Base-by-base conservation (phyloP, 53 echinoderm and acorn worm genomes). In the Astropecten irregularis region DNA sequence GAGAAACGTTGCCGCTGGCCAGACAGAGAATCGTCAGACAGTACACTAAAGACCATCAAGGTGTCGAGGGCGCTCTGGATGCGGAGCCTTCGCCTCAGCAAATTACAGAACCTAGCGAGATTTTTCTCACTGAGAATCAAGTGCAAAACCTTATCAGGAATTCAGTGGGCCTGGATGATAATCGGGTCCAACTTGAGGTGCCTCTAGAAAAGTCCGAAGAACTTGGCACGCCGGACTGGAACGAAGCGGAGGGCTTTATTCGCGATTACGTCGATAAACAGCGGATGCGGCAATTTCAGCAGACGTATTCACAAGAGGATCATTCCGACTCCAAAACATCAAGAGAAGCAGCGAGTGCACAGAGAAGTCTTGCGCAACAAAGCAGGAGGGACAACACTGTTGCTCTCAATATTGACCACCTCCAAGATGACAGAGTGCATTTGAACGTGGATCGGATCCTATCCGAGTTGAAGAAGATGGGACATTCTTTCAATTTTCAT, bases 1-100 rank as follows among this genome's bases (percentile, higher is more conserved):
- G 53, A 30, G 86, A 74, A 19, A 85, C 86, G 10, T 37, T 85
- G 40, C 86, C 86, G 27, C 16, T 74, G 66, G 51, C 86, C 40
- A 51, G 62, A 46, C 38, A 76, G 40, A 73, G 31, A 37, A 62
- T 53, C 28, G 29, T 50, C 39, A 66, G 28, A 21, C 60, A 79
- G 63, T 33, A 61, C n/a, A 28, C 79, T 16, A 62, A 46, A 23
- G 62, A 32, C 8, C 60, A 79, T 32, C 46, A 62, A 28, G 62
- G 62, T 9, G 46, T 79, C 7, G 47, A 31, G 30, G 62, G 48
- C 15, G 46, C 40, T 7, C 79, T 47, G 0, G 48, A 2, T 9
- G 62, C 60, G 28, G 79, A 62, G 49, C 79, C 79, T 32, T 34
- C 61, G 28, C 60, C 42, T 18, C 16, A 36, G 34, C 14, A 16